Base-by-base conservation (phyloP, 2,113 vertebrate genomes). In the Saccopteryx leptura region DNA sequence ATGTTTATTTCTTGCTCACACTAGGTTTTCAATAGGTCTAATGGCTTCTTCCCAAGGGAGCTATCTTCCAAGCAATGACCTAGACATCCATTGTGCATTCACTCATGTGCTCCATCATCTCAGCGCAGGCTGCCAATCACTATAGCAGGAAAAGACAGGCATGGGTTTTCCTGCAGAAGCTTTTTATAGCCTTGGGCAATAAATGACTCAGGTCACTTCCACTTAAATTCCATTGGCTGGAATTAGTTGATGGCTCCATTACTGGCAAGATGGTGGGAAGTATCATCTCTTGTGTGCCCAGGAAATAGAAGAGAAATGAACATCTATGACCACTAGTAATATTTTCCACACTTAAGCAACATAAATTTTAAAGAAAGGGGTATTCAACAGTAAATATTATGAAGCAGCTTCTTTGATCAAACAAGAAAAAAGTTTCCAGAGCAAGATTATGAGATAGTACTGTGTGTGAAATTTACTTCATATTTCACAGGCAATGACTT, bases 291-390 rank as follows among this genome's bases (percentile, higher is more conserved):
- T 46, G 5, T 79, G 12, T 92, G 48, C 60, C 39, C 65, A 76
- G 66, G 46, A 88, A 91, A 66, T 50, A 90, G 26, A 33, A 4
- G 63, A 83, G 60, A 76, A 54, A 31, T 74, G 31, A 88, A 82
- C 79, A 31, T 7, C 74, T 5, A 66, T 18, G 4, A 82, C 12
- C 26, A 76, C 46, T 14, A 94, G 12, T 48, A 68, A 39, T 75
- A 8, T 28, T 94, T 95, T 87, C 17, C 4, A 69, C n/a, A 56
- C 84, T 91, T 87, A 80, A 88, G 50, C 50, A 87, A 56, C 4
- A 31, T 31, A 68, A 11, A 26, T 74, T 90, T 83, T 28, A 50
- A 92, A 78, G 24, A 58, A 48, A 93, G 13, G 10, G 28, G 3
- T 92, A 1, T 78, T 1, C 71, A 74, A 63, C 50, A n/a, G 11